A percentile compares a stretch with the other conserved stretches of the same genome.
Conservation (phyloP, 64 coral and sea anemone species). For the Hydrozoanthus tunicans region DNA sequence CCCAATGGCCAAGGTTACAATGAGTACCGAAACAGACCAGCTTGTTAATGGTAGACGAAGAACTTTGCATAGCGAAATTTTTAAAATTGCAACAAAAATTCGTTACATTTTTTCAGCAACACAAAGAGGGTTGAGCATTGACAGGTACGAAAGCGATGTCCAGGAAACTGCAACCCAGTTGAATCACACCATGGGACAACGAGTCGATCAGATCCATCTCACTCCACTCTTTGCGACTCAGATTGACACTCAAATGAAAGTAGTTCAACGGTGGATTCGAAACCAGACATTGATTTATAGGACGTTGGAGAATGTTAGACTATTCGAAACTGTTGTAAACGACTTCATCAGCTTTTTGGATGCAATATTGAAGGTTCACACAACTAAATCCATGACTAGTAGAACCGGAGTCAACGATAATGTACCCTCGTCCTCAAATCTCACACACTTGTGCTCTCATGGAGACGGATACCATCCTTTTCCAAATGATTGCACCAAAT, state of each 20-base stretch:
- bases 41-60: too few relatives aligned
- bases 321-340: background rate
- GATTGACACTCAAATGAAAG: background rate
- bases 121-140: conserved; percentile 8
- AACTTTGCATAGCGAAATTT: background rate
- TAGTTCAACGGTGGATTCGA: background rate
- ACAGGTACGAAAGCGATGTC: background rate
- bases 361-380: background rate
- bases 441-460: background rate
- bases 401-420: background rate
- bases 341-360: background rate
- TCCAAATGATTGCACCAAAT: background rate
- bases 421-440: background rate
- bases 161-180: background rate
- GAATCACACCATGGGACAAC: background rate
- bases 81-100: conserved; percentile 22
- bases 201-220: background rate
- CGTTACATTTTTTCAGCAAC: background rate
- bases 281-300: background rate
- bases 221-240: background rate
- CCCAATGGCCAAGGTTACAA: too few relatives aligned
- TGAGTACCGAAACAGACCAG: too few relatives aligned
- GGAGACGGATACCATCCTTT: background rate
- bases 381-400: background rate
- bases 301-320: background rate